Conservation (phyloP, 1,140 invertebrate species). For the Pentalonia nigronervosa region DNA sequence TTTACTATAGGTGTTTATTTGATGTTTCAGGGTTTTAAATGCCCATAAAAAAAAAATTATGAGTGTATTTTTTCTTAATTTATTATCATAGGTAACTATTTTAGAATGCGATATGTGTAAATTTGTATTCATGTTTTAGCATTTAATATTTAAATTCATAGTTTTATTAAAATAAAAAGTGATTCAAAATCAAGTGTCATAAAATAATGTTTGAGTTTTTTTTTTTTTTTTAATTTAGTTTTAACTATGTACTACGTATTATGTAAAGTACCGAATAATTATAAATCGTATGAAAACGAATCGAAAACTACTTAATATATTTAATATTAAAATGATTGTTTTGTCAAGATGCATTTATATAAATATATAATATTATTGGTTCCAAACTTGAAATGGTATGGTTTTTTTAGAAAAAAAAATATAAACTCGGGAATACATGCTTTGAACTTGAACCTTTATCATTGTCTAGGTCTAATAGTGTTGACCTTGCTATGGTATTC, state of each 20-base stretch:
- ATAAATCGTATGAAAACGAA: too few relatives aligned
- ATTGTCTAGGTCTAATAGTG: conserved; percentile 10
- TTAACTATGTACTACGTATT: neutral
- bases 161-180: neutral
- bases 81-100: neutral
- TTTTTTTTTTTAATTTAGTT: too few relatives aligned
- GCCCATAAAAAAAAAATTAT: neutral
- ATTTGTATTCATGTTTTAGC: neutral
- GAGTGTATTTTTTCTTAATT: neutral
- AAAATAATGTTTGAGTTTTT: too few relatives aligned
- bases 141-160: neutral
- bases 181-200: neutral
- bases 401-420: neutral
- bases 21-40: neutral
- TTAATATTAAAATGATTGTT: neutral
- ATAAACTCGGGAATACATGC: neutral
- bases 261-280: neutral
- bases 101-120: neutral
- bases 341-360: neutral
- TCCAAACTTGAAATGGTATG: neutral
- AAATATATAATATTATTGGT: neutral
- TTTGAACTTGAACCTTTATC: conserved; percentile 8
- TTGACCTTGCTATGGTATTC: neutral
- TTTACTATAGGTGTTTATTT: neutral
- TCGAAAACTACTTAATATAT: neutral